Base-by-base conservation (phyloP, 2,797 vertebrate genomes). In the Scolopax bukidnonensis region DNA sequence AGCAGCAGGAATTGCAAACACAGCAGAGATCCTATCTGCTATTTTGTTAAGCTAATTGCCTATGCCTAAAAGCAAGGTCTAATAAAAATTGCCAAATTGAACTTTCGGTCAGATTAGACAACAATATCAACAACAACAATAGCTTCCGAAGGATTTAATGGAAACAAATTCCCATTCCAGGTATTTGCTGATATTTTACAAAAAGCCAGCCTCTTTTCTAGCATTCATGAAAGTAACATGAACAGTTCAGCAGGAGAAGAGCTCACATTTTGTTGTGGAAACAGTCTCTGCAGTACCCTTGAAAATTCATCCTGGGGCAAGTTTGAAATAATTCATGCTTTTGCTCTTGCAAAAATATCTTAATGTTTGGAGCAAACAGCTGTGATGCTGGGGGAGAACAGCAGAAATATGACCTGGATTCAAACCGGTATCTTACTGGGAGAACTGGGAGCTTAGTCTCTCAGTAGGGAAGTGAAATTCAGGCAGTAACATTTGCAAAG, bases 291-390 rank as follows among this genome's bases (percentile, higher is more conserved):
- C 74, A 45, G 84, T 89, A 92, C 84, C 95, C 95, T 95, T 97
- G 91, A 94, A 88, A 91, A 92, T 90, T 89, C 71, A 93, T 93
- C 96, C 93, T 6, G 41, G 90, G 94, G 96, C 96, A 89, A 96
- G 48, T 80, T 80, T 94, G 93, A 90, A 94, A 95, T 96, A 84
- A 96, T 96, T 94, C 88, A 90, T 90, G 88, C 71, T 95, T 90
- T 87, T 85, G 41, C 94, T 93, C 93, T 94, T 76, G 33, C 21
- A 91, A 94, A 95, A 95, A 92, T 90, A 92, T 92, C 68, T 84
- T 83, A n/a, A 16, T 89, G 75, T 92, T 95, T 89, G 70, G 64
- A 92, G 60, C 78, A 93, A 95, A 90, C 86, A 93, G 86, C 78
- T 89, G 88, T 85, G 71, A 75, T 87, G 41, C 74, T 93, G 71